These are phyloP conservation scores for Epinephelus coioides DNA, from an alignment of 2,797 vertebrate species.

Conservation along the genomic window DNA sequence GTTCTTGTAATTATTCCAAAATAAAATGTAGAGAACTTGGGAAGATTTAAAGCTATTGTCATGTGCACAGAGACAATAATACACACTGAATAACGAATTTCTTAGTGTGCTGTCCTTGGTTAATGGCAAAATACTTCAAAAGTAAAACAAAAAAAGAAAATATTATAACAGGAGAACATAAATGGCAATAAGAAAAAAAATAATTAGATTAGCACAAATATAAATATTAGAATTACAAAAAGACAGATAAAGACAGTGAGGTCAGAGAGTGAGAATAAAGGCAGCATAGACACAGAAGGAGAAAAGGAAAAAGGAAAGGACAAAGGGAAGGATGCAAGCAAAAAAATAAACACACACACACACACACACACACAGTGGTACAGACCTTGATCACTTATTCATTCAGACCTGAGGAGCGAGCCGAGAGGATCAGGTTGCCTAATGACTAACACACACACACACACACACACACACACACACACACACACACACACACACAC, in stretches of 20 bases:
- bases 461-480: conserved; percentile 45
- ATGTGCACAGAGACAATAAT: background rate
- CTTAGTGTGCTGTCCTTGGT: background rate
- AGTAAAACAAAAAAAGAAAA: background rate
- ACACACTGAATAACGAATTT: background rate
- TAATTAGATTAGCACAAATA: background rate
- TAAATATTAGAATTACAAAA: no score
- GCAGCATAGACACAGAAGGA: no score
- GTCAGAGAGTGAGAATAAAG: background rate
- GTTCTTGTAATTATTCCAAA: background rate
- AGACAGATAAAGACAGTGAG: background rate
- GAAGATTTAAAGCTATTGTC: background rate
- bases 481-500: conserved; percentile 42
- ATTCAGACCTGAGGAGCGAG: conserved; percentile 71
- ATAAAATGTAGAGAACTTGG: background rate
- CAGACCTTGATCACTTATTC: conserved; percentile 79
- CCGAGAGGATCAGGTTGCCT: conserved; percentile 70
- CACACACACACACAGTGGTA: conserved; percentile 19
- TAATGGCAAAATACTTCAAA: background rate
- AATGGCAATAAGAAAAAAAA: background rate
- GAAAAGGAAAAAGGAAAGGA: background rate
- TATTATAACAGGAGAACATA: background rate
- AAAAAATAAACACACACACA: conserved; percentile 10
- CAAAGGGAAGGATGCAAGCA: conserved; percentile 19
- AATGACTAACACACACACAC: conserved; percentile 52